Evolutionary conservation across 2,888 invertebrate species (phyloP).

Genomic region (Aleiodes alternator): DNA sequence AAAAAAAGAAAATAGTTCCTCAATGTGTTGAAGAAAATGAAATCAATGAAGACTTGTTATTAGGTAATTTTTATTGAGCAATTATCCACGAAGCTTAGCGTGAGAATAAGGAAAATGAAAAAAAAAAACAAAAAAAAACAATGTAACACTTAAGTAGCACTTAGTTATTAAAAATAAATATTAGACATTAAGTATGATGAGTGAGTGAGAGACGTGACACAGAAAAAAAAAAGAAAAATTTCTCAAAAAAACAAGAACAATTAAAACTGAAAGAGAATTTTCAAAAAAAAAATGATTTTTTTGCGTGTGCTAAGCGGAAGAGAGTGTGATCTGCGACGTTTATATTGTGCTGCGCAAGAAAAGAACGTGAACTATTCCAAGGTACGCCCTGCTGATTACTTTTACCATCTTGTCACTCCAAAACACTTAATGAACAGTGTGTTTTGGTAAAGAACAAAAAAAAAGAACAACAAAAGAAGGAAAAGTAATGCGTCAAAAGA

Average conservation of each 20-base stretch:
- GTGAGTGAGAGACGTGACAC: slow-evolving; percentile 53
- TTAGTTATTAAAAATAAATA: slow-evolving; percentile 35
- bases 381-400: slow-evolving; percentile 75
- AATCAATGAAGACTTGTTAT: slow-evolving; percentile 65
- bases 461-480: slow-evolving; percentile 62
- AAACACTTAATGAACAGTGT: slow-evolving; percentile 70
- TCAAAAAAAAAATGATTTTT: slow-evolving; percentile 52
- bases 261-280: too few species aligned
- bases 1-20: slow-evolving; percentile 70
- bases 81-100: slow-evolving; percentile 69
- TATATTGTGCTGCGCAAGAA: slow-evolving; percentile 76
- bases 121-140: slow-evolving; percentile 50
- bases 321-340: slow-evolving; percentile 74
- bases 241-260: slow-evolving; percentile 37
- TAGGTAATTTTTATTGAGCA: slow-evolving; percentile 72
- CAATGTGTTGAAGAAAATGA: slow-evolving; percentile 66
- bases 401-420: slow-evolving; percentile 71
- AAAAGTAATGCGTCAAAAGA: slow-evolving; percentile 57
- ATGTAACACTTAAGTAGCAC: slow-evolving; percentile 47
- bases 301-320: slow-evolving; percentile 60
- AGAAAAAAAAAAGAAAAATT: slow-evolving; percentile 55
- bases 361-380: slow-evolving; percentile 76
- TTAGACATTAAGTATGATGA: slow-evolving; percentile 41
- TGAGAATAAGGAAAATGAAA: slow-evolving; percentile 52
- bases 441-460: slow-evolving; percentile 59